Evolutionary conservation across 2,797 vertebrate genomes (phyloP).

Genomic region (Rachycentron canadum): DNA sequence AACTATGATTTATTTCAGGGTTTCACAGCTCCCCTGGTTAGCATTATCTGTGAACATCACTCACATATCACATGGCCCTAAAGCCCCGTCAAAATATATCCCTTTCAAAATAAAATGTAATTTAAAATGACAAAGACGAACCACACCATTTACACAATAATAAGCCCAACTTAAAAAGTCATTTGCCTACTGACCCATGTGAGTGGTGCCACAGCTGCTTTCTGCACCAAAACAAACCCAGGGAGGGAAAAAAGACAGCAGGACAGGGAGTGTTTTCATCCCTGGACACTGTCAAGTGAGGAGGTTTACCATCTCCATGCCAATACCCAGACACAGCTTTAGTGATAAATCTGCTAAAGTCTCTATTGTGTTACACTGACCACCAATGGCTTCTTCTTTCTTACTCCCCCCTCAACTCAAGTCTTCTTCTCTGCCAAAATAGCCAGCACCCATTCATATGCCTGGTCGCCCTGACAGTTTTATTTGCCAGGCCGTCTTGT

Average conservation of each 20-base stretch:
- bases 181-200: conserved; percentile 44
- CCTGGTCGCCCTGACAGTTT: conserved; percentile 82
- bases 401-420: conserved; percentile 67
- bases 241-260: conserved; percentile 18
- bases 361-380: conserved; percentile 72
- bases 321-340: conserved; percentile 60
- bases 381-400: conserved; percentile 72
- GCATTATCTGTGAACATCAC: conserved; percentile 48
- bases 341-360: conserved; percentile 74
- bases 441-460: conserved; percentile 82
- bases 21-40: conserved; percentile 37
- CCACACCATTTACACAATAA: conserved; percentile 43
- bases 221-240: conserved; percentile 40
- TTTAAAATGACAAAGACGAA: conserved; percentile 46
- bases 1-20: conserved; percentile 65
- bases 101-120: conserved; percentile 42
- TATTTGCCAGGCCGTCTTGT: conserved; percentile 87
- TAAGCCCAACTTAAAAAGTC: conserved; percentile 21
- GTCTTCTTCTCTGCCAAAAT: conserved; percentile 56
- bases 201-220: conserved; percentile 28
- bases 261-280: conserved; percentile 36
- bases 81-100: conserved; percentile 46
- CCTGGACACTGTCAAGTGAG: conserved; percentile 35
- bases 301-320: conserved; percentile 55
- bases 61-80: conserved; percentile 40